Conservation (phyloP, 2,888 invertebrate species). For the Napeogenes inachia region DNA sequence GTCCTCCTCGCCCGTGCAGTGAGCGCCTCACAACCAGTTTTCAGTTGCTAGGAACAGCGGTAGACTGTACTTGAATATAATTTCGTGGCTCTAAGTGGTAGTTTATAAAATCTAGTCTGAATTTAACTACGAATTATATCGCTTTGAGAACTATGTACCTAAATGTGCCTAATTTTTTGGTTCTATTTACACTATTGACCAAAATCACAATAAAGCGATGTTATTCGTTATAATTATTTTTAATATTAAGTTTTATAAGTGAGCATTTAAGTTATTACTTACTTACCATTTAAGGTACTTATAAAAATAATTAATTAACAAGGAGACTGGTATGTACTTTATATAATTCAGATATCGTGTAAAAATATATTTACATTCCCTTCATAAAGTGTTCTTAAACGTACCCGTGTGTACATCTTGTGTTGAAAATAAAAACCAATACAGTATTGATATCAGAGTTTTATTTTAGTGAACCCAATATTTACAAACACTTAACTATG, state of each 20-base stretch:
- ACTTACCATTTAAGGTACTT: slow-evolving; percentile 59
- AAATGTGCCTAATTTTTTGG: slow-evolving; percentile 26
- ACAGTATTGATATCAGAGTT: slow-evolving; percentile 70
- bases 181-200: slow-evolving; percentile 31
- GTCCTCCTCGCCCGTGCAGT: slow-evolving; percentile 11
- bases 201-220: slow-evolving; percentile 44
- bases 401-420: slow-evolving; percentile 48
- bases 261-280: slow-evolving; percentile 73
- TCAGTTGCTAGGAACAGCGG: slow-evolving; percentile 37
- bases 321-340: slow-evolving; percentile 76
- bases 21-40: slow-evolving; percentile 11
- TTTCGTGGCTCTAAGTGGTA: slow-evolving; percentile 56
- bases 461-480: slow-evolving; percentile 36
- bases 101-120: slow-evolving; percentile 70
- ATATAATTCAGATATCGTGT: slow-evolving; percentile 52
- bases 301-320: slow-evolving; percentile 58
- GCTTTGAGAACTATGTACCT: slow-evolving; percentile 50
- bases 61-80: slow-evolving; percentile 38
- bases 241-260: slow-evolving; percentile 54
- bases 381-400: slow-evolving; percentile 46
- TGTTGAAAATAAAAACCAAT: slow-evolving; percentile 70
- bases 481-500: background rate
- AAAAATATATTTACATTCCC: slow-evolving; percentile 69
- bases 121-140: slow-evolving; percentile 44
- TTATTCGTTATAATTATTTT: slow-evolving; percentile 39